Percentiles rank a stretch among this genome's conserved stretches.
Evolutionary conservation across 2,113 vertebrate species (phyloP).

Genomic region (Neolamprologus fasciatus): DNA sequence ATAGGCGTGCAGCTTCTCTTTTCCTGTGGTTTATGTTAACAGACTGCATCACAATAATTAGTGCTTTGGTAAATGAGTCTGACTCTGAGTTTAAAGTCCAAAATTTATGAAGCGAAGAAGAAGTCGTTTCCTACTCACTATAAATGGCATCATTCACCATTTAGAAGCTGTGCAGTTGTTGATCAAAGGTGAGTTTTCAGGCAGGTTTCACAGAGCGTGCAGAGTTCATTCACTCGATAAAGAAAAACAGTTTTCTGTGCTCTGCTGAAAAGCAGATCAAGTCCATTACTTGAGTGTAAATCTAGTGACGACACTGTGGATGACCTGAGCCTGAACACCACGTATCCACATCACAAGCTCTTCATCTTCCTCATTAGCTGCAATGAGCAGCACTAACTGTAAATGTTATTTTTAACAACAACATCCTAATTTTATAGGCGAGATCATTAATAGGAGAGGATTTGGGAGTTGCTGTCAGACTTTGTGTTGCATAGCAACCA

Average conservation of each 20-base stretch:
- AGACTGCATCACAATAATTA: neutral
- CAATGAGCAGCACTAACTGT: neutral
- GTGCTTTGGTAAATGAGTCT: neutral
- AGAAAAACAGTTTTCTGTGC: neutral
- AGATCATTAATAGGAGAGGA: neutral
- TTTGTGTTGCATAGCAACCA: slow-evolving; percentile 37
- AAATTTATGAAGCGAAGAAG: neutral
- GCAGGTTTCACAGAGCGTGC: neutral
- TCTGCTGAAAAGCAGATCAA: neutral
- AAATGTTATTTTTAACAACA: neutral
- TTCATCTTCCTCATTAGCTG: neutral
- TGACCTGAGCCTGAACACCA: neutral
- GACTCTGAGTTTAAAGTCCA: neutral
- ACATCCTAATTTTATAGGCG: neutral
- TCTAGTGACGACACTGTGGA: neutral
- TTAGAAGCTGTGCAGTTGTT: neutral
- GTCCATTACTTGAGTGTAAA: neutral
- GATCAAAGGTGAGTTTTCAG: neutral
- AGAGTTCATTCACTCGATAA: neutral
- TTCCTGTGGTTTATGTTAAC: accelerated
- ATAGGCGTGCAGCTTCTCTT: accelerated
- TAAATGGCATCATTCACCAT: neutral
- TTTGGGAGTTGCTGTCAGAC: neutral
- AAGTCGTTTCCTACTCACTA: neutral
- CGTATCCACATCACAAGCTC: neutral